Percentiles rank a stretch among this genome's conserved stretches.
phyloP scores from a whole-genome alignment of 2,113 vertebrate species.

The Pelvicachromis taeniatus region DNA sequence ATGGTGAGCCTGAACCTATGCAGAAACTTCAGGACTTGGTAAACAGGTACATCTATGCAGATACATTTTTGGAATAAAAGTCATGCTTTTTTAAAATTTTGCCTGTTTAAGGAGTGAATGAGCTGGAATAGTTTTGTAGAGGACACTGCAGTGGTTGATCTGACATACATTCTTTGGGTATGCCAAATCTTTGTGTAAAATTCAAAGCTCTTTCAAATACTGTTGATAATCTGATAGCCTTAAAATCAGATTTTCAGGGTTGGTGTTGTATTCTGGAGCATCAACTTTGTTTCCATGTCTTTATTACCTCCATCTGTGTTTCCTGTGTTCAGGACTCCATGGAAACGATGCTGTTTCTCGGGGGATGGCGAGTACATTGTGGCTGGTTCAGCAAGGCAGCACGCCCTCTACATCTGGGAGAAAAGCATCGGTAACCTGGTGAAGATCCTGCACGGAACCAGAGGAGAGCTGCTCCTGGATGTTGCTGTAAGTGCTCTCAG shows the following conservation, averaged over 20 bases:
- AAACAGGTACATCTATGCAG: constrained; percentile 79
- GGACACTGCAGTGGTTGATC: background rate
- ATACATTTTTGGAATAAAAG: background rate
- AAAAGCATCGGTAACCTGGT: constrained; percentile 98
- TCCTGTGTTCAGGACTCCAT: constrained; percentile 81
- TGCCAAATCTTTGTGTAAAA: background rate
- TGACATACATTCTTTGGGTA: background rate
- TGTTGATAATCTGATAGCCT: background rate
- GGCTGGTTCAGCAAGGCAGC: constrained; percentile 92
- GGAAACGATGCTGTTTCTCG: constrained; percentile 99
- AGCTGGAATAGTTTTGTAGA: background rate
- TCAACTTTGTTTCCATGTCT: background rate
- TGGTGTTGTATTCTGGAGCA: background rate
- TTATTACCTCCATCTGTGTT: background rate
- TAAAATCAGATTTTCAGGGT: background rate
- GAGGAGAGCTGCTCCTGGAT: constrained; percentile 92
- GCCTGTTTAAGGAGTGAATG: background rate
- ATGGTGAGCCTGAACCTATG: constrained; percentile 97
- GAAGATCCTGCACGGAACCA: constrained; percentile 94
- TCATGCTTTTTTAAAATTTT: background rate
- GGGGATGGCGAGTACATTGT: constrained; percentile 98
- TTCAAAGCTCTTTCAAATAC: background rate
- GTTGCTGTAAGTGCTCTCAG: constrained; percentile 81
- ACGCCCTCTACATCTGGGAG: constrained; percentile 98
- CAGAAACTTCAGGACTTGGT: constrained; percentile 97